phyloP scores from a whole-genome alignment of 2,888 invertebrate species.

The Amphipoea lucens region DNA sequence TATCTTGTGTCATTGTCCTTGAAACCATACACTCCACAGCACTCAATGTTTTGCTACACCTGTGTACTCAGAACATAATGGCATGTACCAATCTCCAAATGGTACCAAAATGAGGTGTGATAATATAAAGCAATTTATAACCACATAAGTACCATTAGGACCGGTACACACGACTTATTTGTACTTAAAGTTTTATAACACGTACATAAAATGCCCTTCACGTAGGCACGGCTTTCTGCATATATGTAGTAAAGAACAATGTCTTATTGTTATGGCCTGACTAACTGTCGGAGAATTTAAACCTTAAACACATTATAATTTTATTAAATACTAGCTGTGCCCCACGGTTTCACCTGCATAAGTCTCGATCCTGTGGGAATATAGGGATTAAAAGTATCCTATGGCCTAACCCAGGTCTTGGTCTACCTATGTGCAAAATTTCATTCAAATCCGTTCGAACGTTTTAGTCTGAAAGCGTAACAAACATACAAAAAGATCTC shows the following conservation, averaged over 20 bases:
- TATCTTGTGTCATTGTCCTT: background rate
- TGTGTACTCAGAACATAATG: slow-evolving; percentile 11
- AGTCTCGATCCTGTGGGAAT: background rate
- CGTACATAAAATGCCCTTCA: slow-evolving; percentile 48
- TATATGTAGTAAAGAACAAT: slow-evolving; percentile 49
- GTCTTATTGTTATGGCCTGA: slow-evolving; percentile 56
- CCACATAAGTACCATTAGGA: slow-evolving; percentile 25
- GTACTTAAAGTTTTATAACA: slow-evolving; percentile 49
- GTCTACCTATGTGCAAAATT: background rate
- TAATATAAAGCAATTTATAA: slow-evolving; percentile 45
- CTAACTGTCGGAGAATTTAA: slow-evolving; percentile 46
- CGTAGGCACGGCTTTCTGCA: slow-evolving; percentile 43
- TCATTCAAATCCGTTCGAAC: background rate
- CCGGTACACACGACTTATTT: slow-evolving; percentile 13
- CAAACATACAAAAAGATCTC: background rate
- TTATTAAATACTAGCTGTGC: slow-evolving; percentile 23
- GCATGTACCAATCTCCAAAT: slow-evolving; percentile 38
- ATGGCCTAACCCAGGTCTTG: background rate
- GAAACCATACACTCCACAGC: background rate
- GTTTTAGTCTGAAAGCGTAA: background rate
- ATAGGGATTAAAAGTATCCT: background rate
- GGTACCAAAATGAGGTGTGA: slow-evolving; percentile 37
- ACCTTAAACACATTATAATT: slow-evolving; percentile 47
- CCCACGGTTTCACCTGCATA: background rate
- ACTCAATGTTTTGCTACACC: background rate